Percentiles rank a stretch among this genome's conserved stretches.
These are phyloP conservation scores for Lateolabrax maculatus DNA, from an alignment of 2,797 vertebrate genomes.

Conservation along the genomic window DNA sequence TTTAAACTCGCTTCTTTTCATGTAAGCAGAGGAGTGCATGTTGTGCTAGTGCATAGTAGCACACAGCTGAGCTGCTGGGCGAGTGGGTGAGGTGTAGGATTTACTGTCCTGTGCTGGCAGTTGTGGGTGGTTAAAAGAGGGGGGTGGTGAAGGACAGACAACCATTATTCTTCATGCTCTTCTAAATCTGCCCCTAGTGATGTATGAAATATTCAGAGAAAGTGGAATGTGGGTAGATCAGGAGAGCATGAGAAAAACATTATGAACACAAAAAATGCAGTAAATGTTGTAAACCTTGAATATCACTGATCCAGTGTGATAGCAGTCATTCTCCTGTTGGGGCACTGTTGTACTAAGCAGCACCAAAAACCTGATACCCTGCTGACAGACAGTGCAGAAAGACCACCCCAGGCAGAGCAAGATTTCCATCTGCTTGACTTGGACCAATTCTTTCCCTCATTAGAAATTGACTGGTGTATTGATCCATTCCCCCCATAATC, in stretches of 20 bases:
- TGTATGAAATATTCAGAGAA: constrained; percentile 74
- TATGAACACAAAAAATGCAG: constrained; percentile 18
- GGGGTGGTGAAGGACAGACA: constrained; percentile 73
- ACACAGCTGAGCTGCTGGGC: constrained; percentile 61
- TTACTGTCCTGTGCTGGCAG: constrained; percentile 82
- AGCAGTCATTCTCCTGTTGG: constrained; percentile 29
- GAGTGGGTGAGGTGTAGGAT: constrained; percentile 79
- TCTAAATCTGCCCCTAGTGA: constrained; percentile 69
- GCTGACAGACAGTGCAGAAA: constrained; percentile 58
- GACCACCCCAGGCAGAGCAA: constrained; percentile 70
- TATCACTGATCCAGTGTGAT: constrained; percentile 3
- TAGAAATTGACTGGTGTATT: constrained; percentile 85
- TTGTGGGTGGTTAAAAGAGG: constrained; percentile 80
- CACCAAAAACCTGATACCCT: constrained; percentile 1
- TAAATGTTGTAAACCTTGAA: constrained; percentile 52
- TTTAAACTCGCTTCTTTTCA: constrained; percentile 45
- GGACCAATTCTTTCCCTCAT: constrained; percentile 85
- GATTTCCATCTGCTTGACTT: constrained; percentile 85
- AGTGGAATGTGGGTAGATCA: constrained; percentile 63
- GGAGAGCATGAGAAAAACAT: constrained; percentile 34
- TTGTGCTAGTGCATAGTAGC: constrained; percentile 56
- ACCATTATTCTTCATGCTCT: constrained; percentile 73
- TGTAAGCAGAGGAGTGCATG: constrained; percentile 45
- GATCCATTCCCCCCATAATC: constrained; percentile 80
- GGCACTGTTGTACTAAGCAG: constrained; percentile 50